phyloP scores from a whole-genome alignment of 2,113 vertebrate genomes.

The Meriones unguiculatus region DNA sequence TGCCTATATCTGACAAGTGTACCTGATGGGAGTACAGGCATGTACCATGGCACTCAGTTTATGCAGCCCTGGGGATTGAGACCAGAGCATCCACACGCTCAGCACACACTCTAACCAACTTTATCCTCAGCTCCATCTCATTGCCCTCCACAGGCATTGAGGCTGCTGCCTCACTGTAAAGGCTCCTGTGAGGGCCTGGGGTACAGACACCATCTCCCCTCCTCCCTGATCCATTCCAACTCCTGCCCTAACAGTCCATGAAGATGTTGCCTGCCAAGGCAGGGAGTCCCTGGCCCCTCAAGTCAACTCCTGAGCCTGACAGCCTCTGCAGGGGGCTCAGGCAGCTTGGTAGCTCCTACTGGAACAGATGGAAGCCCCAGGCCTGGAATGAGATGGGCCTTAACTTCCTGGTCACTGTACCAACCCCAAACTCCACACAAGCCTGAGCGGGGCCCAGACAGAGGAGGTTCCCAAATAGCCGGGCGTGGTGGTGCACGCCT shows the following conservation, averaged over 20 bases:
- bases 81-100: neutral
- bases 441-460: neutral
- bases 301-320: neutral
- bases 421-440: neutral
- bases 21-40: neutral
- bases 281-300: neutral
- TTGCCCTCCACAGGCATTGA: neutral
- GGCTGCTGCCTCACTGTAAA: neutral
- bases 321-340: neutral
- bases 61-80: neutral
- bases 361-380: neutral
- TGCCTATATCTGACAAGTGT: neutral
- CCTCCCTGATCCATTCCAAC: neutral
- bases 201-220: neutral
- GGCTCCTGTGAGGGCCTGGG: neutral
- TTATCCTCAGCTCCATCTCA: too few species aligned
- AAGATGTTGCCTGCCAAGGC: neutral
- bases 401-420: neutral
- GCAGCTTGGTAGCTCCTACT: neutral
- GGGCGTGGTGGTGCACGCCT: too few species aligned
- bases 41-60: neutral
- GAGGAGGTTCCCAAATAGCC: neutral
- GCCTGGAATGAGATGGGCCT: neutral
- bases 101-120: neutral
- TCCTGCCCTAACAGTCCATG: too few species aligned